A percentile compares a stretch with the other conserved stretches of the same genome.
Conservation (phyloP, 2,113 vertebrate genomes). For the Baryphthengus martii region DNA sequence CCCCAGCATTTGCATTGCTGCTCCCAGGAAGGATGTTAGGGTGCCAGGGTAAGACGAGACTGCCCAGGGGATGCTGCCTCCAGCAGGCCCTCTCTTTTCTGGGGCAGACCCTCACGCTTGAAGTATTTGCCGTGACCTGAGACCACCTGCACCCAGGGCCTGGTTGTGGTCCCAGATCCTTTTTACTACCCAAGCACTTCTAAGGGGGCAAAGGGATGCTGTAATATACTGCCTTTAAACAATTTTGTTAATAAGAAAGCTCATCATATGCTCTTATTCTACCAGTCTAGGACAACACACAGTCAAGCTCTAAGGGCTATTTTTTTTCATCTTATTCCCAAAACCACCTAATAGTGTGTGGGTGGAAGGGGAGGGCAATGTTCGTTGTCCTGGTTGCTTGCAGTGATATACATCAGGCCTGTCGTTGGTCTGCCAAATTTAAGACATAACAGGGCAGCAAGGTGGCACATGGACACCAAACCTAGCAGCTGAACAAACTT, state of each 20-base stretch:
- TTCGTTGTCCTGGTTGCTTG: not conserved
- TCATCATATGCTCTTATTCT: not conserved
- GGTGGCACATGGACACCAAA: not conserved
- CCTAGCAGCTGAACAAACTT: slow-evolving; percentile 51
- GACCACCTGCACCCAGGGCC: not conserved
- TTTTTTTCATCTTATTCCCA: not conserved
- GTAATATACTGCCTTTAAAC: not conserved
- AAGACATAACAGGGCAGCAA: not conserved
- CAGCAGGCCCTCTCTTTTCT: not conserved
- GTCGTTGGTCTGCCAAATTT: not conserved
- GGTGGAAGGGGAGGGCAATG: not conserved
- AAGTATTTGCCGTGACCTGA: accelerated
- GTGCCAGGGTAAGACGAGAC: not conserved
- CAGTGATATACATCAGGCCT: not conserved
- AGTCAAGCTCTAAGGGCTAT: not conserved
- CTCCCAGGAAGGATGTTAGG: not conserved
- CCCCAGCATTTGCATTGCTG: not conserved
- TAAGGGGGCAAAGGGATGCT: not conserved
- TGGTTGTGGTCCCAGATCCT: not conserved
- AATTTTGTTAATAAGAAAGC: not conserved
- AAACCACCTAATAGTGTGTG: not conserved
- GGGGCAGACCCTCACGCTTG: not conserved
- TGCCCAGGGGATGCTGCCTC: not conserved
- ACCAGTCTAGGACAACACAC: not conserved
- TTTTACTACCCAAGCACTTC: not conserved